Conservation (phyloP, 2,888 invertebrate genomes). For the Diarsia mendica region DNA sequence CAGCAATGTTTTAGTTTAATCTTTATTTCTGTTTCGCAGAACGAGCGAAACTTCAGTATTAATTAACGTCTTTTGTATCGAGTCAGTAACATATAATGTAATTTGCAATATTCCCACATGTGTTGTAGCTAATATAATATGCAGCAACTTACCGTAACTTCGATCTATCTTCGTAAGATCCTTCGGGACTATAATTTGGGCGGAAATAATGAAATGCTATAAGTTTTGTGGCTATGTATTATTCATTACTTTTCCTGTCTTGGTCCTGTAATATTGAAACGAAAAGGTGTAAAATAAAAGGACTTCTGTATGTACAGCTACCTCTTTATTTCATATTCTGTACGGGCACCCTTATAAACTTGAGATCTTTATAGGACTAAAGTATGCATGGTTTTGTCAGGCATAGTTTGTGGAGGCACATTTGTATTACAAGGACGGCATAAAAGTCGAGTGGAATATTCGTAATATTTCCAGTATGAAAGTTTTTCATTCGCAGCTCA, state of each 20-base stretch:
- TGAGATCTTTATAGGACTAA: constrained; percentile 51
- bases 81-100: constrained; percentile 59
- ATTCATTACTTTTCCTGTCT: constrained; percentile 68
- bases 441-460: constrained; percentile 37
- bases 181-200: constrained; percentile 76
- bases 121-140: constrained; percentile 76
- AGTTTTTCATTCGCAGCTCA: constrained; percentile 29
- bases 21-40: constrained; percentile 26
- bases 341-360: constrained; percentile 51
- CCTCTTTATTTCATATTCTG: constrained; percentile 55
- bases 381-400: constrained; percentile 48
- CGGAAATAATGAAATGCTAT: constrained; percentile 79
- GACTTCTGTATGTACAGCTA: constrained; percentile 21
- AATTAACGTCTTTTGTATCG: constrained; percentile 49
- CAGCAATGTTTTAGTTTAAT: constrained; percentile 30
- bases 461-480: constrained; percentile 21
- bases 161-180: constrained; percentile 71
- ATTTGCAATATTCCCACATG: constrained; percentile 69
- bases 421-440: constrained; percentile 36
- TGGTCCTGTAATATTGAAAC: constrained; percentile 57
- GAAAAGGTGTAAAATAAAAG: constrained; percentile 53
- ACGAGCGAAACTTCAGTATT: constrained; percentile 29
- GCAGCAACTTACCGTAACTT: constrained; percentile 73
- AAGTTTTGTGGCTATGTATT: constrained; percentile 74
- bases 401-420: constrained; percentile 36